Evolutionary conservation across 2,797 vertebrate species (phyloP), one percentile per base, ranked within the genome.

Genomic region (Muraenolepis orangiensis): DNA sequence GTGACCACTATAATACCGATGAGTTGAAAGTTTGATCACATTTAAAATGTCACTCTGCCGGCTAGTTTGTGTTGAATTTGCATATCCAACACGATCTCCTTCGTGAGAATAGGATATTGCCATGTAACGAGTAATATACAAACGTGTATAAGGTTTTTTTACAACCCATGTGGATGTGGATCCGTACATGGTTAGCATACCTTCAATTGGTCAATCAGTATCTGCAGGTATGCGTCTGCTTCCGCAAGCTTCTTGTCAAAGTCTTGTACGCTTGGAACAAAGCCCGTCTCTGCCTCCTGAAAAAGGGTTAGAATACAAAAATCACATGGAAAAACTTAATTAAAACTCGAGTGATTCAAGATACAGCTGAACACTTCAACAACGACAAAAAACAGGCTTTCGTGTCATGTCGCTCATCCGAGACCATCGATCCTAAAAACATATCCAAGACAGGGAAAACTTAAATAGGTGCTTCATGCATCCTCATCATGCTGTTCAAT

Each of bases 201-300:
- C 96, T 99, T 99, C 85, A 98, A 83, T 51, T 99, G 97, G 86
- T 99, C 98, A 81, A 99, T 99, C 82, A 99, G 93, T 87, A 99
- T 99, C 92, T 99, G 98, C 30, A 99, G 91, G 85, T 99, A 99
- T 79, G 98, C 98, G 31, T 99, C 98, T 13, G 98, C 97, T 91
- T 99, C 98, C 0, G 98, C 95, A 26, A 99, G 95, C 85, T 98
- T 99, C 93, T 97, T 99, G 91, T 99, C 98, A 86, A 99, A 99
- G 91, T 99, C 98, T 89, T 99, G 97, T 88, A 99, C 95, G 2
- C 95, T 98, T 8, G 98, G 98, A 93, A 99, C 96, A 83, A 99
- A 95, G 86, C 96, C 96, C 31, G 96, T 92, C 93, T 99, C 97
- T 77, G 95, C 94, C 92, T 98, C 98, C 98, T 99, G 89, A 20